Evolutionary conservation across 2,888 invertebrate genomes (phyloP), one percentile per base, ranked within the genome.

Genomic region (Alentia gelatinosa): DNA sequence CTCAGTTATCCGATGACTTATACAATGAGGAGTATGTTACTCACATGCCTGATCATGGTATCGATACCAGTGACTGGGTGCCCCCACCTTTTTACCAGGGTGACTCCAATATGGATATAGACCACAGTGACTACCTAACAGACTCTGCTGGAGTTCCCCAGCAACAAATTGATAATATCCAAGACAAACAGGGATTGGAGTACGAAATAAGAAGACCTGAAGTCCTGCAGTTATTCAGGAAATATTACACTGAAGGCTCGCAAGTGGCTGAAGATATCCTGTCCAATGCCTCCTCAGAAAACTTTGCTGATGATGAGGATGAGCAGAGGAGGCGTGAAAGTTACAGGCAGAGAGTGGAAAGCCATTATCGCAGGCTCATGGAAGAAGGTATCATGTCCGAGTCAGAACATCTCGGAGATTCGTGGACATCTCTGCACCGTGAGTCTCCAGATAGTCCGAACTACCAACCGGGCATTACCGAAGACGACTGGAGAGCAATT

Each of bases 391-490:
- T 93, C 19, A 92, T 93, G 15, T 92, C 93, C 23, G 93, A 93
- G n/a, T 92, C 93, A 15, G 93, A 93, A 89, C 89, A 92, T 39
- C 89, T 93, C 23, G 92, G 93, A 92, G 92, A 93, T 91, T 93
- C 93, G 19, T 50, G 75, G 89, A 88, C 88, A 15, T 79, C 79
- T 37, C 39, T 12, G 37, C 86, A 88, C 26, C 7, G 35, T 1
- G 88, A 63, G 4, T 68, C 39, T 23, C 40, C 88, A 26, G 74
- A 88, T 26, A 63, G 39, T 83, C 90, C 90, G n/a, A 84, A 47
- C 15, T 93, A 94, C 90, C 92, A 93, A 90, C 92, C 93, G 75
- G 94, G 94, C 86, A 93, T 94, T 91, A 93, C 93, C 92, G 92
- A 92, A 91, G 92, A 92, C 30, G 93, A 94, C 26, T 94, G 94